phyloP scores from a whole-genome alignment of 2,888 invertebrate genomes.

The Unio delphinus region DNA sequence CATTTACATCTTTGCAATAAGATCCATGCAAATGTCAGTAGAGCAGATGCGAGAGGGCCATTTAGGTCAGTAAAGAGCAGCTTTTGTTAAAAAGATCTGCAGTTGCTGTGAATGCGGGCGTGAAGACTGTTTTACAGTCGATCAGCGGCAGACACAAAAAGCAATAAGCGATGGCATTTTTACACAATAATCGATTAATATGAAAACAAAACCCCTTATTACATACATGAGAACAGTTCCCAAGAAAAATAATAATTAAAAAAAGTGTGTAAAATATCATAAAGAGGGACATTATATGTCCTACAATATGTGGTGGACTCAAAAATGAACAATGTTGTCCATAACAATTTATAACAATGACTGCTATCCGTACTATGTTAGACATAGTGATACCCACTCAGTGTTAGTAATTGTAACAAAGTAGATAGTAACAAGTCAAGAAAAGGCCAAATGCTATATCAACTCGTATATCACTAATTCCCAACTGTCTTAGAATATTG shows the following conservation, averaged over 20 bases:
- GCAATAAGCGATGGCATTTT: slow-evolving; percentile 30
- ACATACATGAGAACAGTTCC: slow-evolving; percentile 6
- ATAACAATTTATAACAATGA: slow-evolving; percentile 10
- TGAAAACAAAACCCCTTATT: slow-evolving; percentile 1
- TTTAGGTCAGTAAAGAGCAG: too few relatives aligned
- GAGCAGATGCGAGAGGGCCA: too few relatives aligned
- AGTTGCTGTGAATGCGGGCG: slow-evolving; percentile 7
- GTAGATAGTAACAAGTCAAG: too few relatives aligned
- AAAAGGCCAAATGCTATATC: too few relatives aligned
- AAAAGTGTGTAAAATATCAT: slow-evolving; percentile 30
- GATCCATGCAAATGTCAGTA: too few relatives aligned
- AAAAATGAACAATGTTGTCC: slow-evolving; percentile 13
- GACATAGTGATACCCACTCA: slow-evolving; percentile 2
- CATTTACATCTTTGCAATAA: too few relatives aligned
- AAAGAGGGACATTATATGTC: slow-evolving; percentile 48
- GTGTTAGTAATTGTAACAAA: slow-evolving; percentile 7
- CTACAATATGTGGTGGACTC: slow-evolving; percentile 15
- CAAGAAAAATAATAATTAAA: slow-evolving; percentile 3
- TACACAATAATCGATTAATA: slow-evolving; percentile 13
- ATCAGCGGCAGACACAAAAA: slow-evolving; percentile 19
- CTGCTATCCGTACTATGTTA: slow-evolving; percentile 6
- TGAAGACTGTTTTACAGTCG: slow-evolving; percentile 45
- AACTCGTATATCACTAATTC: too few relatives aligned
- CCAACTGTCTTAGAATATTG: too few relatives aligned
- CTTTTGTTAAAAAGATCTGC: too few relatives aligned